Evolutionary conservation across 2,888 invertebrate genomes (phyloP), one percentile per base, ranked within the genome.

Genomic region (Diarsia rubi): DNA sequence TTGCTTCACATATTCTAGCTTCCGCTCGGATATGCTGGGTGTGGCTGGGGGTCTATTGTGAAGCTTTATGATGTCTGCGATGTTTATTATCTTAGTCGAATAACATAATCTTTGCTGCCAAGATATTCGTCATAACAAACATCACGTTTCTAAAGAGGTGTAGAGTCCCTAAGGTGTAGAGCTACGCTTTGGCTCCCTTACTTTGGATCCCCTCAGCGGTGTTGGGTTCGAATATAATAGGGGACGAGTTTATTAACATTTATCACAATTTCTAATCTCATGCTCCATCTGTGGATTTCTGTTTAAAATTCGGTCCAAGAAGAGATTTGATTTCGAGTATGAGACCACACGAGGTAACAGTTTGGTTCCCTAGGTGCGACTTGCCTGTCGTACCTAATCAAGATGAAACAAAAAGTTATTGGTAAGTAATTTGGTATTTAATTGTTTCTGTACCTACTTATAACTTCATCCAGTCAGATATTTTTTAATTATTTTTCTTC

Each of bases 1-100:
- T 86, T 85, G 75, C 87, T 83, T 88, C 85, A 90, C 89, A 91
- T 92, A 91, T 92, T 92, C 86, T 85, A 86, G 86, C 90, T 92
- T 93, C 92, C 92, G 90, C 80, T 88, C 65, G 77, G 67, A 73
- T 81, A 37, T 85, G 73, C 84, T 90, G 90, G 89, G 90, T 89
- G 89, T 90, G 89, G 88, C 84, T 84, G 62, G 31, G 66, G 54
- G 31, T 64, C 44, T 66, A 75, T 82, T 75, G 65, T 67, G 42
- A 49, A 47, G 69, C 24, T 63, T 68, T 75, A 52, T 84, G 66
- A 49, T 52, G 47, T 57, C 62, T 71, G 31, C 3, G 31, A 80
- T 63, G 16, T 68, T 78, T 83, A 44, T 64, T 63, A 57, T 67
- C 16, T 57, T 19, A 21, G 16, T 0, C 44, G 31, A 31, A 42